These are phyloP conservation scores for Aphrophora alni DNA, from an alignment of 2,888 invertebrate genomes.

Conservation along the genomic window DNA sequence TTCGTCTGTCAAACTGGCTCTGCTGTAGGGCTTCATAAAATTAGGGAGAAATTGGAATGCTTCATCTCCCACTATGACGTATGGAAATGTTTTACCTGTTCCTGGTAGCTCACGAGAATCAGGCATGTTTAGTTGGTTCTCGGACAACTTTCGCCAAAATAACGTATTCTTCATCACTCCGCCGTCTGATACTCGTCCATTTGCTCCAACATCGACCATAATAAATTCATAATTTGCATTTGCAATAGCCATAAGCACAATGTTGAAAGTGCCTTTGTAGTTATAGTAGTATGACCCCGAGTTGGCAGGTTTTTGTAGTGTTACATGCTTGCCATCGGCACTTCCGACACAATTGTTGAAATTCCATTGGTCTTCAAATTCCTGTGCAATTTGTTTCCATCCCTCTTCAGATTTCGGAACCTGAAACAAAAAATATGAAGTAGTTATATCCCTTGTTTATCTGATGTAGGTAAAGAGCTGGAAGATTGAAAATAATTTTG, in stretches of 20 bases:
- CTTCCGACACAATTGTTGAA: constrained; percentile 52
- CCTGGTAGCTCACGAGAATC: constrained; percentile 29
- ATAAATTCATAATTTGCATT: constrained; percentile 52
- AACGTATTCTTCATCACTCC: constrained; percentile 39
- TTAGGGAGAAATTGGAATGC: constrained; percentile 38
- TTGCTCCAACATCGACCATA: constrained; percentile 35
- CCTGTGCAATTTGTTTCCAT: constrained; percentile 3
- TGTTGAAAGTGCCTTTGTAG: constrained; percentile 52
- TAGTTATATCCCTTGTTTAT: too few relatives aligned
- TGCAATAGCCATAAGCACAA: constrained; percentile 52
- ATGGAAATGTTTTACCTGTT: neutral
- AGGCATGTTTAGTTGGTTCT: constrained; percentile 33
- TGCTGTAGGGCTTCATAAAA: constrained; percentile 34
- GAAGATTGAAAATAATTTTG: too few relatives aligned
- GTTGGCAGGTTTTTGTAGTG: constrained; percentile 49
- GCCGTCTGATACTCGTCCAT: constrained; percentile 41
- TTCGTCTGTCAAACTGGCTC: constrained; percentile 17
- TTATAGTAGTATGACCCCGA: constrained; percentile 52
- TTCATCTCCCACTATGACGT: constrained; percentile 31
- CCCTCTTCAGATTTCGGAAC: constrained; percentile 35
- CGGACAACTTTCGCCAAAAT: constrained; percentile 36
- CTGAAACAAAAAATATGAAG: too few relatives aligned
- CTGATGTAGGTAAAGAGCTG: too few relatives aligned
- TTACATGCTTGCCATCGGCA: constrained; percentile 54
- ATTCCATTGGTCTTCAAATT: constrained; percentile 49